Evolutionary conservation across 2,888 invertebrate species (phyloP).

Genomic region (Limenitis camilla): DNA sequence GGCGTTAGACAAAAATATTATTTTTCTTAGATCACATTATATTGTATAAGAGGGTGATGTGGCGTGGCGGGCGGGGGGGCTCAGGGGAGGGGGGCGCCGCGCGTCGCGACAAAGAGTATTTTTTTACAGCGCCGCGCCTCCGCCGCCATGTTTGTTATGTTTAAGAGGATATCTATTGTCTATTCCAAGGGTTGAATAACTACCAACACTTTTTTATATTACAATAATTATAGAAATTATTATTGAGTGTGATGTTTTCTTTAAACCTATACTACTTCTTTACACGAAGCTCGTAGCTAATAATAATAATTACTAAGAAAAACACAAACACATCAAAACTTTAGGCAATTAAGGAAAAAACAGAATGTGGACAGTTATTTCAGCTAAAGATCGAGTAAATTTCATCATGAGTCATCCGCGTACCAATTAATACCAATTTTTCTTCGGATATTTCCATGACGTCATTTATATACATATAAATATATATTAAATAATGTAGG

Average conservation of each 20-base stretch:
- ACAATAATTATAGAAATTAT: constrained; percentile 77
- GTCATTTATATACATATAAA: no score
- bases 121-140: constrained; percentile 57
- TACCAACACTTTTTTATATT: constrained; percentile 76
- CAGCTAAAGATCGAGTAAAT: no score
- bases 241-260: constrained; percentile 60
- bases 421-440: no score
- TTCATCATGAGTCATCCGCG: no score
- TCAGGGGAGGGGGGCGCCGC: constrained; percentile 25
- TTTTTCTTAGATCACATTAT: constrained; percentile 75
- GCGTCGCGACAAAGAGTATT: constrained; percentile 53
- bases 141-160: constrained; percentile 65
- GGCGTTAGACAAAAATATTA: constrained; percentile 72
- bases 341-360: no score
- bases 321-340: no score
- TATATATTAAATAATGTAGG: no score
- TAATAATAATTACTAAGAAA: no score
- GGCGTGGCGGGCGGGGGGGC: constrained; percentile 42
- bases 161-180: constrained; percentile 75
- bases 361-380: no score
- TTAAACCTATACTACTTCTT: constrained; percentile 11
- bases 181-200: constrained; percentile 73
- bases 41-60: constrained; percentile 69
- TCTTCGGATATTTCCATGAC: no score
- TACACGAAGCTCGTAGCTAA: no score